Conservation (phyloP, 2,888 invertebrate species). For the Crossocerus cetratus region DNA sequence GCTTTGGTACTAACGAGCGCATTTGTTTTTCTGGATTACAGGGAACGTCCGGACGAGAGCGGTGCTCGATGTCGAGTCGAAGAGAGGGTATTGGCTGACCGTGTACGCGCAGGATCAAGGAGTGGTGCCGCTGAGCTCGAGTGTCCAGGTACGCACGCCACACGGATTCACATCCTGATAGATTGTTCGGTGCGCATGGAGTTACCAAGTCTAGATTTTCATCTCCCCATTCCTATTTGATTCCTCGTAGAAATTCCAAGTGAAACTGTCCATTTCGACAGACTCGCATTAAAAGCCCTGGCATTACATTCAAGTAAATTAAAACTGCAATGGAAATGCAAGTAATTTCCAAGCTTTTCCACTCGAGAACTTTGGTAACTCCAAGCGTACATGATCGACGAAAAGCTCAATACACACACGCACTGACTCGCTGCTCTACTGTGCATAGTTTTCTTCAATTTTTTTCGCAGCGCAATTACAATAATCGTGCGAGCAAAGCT, state of each 20-base stretch:
- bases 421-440: not conserved
- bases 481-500: not conserved
- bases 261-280: too few relatives aligned
- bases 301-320: too few relatives aligned
- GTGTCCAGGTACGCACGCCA: slow-evolving; percentile 83
- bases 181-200: not conserved
- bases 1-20: too few relatives aligned
- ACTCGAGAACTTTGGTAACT: too few relatives aligned
- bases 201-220: not conserved
- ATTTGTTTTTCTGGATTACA: slow-evolving; percentile 74
- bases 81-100: slow-evolving; percentile 94
- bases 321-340: not conserved
- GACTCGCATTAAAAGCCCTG: too few relatives aligned
- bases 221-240: too few relatives aligned
- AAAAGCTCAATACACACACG: too few relatives aligned
- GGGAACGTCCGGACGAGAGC: slow-evolving; percentile 91
- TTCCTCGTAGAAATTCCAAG: not conserved
- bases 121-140: slow-evolving; percentile 89
- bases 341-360: too few relatives aligned
- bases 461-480: slow-evolving; percentile 23
- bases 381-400: too few relatives aligned
- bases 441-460: slow-evolving; percentile 26
- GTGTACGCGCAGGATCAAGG: slow-evolving; percentile 95
- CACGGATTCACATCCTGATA: not conserved
- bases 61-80: slow-evolving; percentile 92